These are phyloP conservation scores for Cryptus armator DNA, from an alignment of 2,888 invertebrate species.

Conservation along the genomic window DNA sequence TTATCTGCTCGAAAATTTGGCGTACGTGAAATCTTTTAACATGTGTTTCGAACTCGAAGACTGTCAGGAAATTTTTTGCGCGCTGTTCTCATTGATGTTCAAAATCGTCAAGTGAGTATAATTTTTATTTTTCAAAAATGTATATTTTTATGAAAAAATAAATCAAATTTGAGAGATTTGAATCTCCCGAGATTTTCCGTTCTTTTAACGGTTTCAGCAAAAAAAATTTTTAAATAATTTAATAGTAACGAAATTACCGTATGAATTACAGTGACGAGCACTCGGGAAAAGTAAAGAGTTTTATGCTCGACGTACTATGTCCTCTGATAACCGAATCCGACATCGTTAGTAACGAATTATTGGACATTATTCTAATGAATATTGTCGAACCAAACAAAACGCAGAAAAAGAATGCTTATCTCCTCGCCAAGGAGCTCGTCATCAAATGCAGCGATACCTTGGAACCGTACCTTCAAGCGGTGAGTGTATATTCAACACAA, in stretches of 20 bases:
- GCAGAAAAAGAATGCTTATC: conserved; percentile 95
- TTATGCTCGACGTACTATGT: conserved; percentile 98
- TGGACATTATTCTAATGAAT: conserved; percentile 97
- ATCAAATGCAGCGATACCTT: conserved; percentile 96
- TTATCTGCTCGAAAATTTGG: conserved; percentile 97
- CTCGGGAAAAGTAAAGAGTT: conserved; percentile 97
- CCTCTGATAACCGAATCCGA: conserved; percentile 98
- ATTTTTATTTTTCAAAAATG: conserved; percentile 17
- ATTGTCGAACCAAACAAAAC: conserved; percentile 97
- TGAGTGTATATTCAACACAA: conserved; percentile 85
- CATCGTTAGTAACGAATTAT: conserved; percentile 96
- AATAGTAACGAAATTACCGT: too few relatives aligned
- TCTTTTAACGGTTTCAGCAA: too few relatives aligned
- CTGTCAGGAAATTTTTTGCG: conserved; percentile 98
- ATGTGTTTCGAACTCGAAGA: conserved; percentile 99
- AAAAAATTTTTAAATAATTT: too few relatives aligned
- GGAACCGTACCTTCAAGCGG: conserved; percentile 97
- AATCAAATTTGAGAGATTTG: too few relatives aligned
- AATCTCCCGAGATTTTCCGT: too few relatives aligned
- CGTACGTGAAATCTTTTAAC: conserved; percentile 99
- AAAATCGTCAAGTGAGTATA: conserved; percentile 96
- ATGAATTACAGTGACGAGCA: conserved; percentile 93
- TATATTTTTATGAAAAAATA: conserved; percentile 3
- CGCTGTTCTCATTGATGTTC: conserved; percentile 96
- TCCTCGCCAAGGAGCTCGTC: conserved; percentile 96